Evolutionary conservation across 2,888 invertebrate genomes (phyloP).

Genomic region (Malthinus seriepunctatus): DNA sequence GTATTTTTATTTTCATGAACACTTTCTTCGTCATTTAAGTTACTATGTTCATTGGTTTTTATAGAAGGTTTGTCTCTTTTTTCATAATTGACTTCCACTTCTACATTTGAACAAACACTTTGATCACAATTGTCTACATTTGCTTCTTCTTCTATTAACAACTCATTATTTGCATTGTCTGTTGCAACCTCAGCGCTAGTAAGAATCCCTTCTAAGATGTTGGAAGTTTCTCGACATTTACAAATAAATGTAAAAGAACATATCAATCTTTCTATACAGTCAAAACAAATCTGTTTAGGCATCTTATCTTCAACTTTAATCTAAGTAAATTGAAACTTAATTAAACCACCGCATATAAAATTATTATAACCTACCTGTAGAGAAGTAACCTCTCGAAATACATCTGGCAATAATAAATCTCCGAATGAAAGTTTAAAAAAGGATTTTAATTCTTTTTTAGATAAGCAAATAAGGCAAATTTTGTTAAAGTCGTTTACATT

Average conservation of each 20-base stretch:
- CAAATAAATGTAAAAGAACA: background rate
- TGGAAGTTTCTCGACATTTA: constrained; percentile 6
- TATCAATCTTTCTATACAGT: constrained; percentile 4
- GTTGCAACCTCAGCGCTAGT: no score
- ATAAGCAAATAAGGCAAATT: background rate
- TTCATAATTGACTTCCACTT: no score
- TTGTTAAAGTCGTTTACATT: background rate
- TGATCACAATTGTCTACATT: no score
- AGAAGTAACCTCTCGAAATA: background rate
- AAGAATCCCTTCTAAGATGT: no score
- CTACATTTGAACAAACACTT: no score
- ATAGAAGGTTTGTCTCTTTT: no score
- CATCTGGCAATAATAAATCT: background rate
- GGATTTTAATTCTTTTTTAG: background rate
- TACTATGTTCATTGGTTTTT: no score
- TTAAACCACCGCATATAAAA: background rate
- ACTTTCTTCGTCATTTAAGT: no score
- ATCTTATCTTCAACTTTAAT: background rate
- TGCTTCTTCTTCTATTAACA: no score
- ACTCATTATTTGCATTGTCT: no score
- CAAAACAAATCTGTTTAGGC: constrained; percentile 5
- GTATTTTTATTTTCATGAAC: no score
- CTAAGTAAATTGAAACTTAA: background rate
- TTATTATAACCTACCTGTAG: background rate
- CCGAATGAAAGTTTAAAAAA: background rate